Evolutionary conservation across 2,888 invertebrate genomes (phyloP).

Genomic region (Xestia xanthographa): DNA sequence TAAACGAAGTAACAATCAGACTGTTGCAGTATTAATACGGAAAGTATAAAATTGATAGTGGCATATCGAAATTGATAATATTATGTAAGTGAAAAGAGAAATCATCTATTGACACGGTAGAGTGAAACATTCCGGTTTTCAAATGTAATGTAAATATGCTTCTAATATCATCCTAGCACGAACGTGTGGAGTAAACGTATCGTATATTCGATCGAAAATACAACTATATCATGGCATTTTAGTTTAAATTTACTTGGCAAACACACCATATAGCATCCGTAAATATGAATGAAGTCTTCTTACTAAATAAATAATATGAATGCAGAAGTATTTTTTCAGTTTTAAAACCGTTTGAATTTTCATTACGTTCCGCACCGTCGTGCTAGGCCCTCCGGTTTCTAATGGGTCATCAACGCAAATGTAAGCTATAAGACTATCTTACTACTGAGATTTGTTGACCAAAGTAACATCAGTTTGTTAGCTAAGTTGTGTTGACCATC

Average conservation of each 20-base stretch:
- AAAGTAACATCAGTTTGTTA: neutral
- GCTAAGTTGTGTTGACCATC: neutral
- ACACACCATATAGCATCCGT: neutral
- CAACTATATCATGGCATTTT: neutral
- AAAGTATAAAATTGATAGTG: constrained; percentile 78
- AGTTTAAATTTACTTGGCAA: neutral
- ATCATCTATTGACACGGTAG: constrained; percentile 58
- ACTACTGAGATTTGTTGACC: neutral
- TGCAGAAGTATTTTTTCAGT: too few relatives aligned
- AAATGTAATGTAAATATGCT: constrained; percentile 68
- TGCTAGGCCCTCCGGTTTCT: constrained; percentile 4
- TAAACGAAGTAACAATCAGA: constrained; percentile 75
- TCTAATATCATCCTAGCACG: constrained; percentile 33
- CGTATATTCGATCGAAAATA: neutral
- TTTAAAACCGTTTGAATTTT: neutral
- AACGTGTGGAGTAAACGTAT: neutral
- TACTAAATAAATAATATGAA: neutral
- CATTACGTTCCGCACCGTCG: neutral
- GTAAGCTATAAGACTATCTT: neutral
- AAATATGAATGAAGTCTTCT: neutral
- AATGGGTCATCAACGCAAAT: neutral
- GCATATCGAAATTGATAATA: constrained; percentile 78
- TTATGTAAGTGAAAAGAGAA: constrained; percentile 63
- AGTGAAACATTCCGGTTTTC: constrained; percentile 71
- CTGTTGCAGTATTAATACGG: constrained; percentile 86